Percentiles rank a stretch among this genome's conserved stretches.
Evolutionary conservation across 2,888 invertebrate genomes (phyloP).

Genomic region (Apodemia mormo): DNA sequence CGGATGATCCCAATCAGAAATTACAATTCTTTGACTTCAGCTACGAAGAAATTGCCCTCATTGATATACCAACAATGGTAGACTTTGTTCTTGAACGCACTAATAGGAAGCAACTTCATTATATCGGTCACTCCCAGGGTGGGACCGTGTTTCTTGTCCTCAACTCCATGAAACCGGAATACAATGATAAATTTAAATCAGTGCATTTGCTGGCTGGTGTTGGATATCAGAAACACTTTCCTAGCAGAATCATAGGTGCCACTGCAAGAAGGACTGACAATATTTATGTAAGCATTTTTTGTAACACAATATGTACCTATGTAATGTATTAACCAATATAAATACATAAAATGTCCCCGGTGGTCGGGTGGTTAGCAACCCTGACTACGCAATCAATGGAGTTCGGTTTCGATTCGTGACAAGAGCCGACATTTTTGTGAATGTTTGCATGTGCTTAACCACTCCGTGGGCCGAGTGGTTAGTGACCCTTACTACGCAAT

Average conservation of each 20-base stretch:
- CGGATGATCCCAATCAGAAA: slow-evolving; percentile 35
- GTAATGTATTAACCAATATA: too few relatives aligned
- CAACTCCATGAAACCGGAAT: slow-evolving; percentile 82
- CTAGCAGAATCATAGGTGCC: slow-evolving; percentile 39
- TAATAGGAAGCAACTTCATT: slow-evolving; percentile 82
- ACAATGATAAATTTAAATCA: slow-evolving; percentile 83
- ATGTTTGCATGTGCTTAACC: too few relatives aligned
- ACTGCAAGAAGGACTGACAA: slow-evolving; percentile 44
- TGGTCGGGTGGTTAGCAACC: too few relatives aligned
- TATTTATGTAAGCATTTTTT: slow-evolving; percentile 53
- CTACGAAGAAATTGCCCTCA: slow-evolving; percentile 89
- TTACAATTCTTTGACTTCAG: slow-evolving; percentile 84
- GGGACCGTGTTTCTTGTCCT: slow-evolving; percentile 84
- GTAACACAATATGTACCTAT: neutral
- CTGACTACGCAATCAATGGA: too few relatives aligned
- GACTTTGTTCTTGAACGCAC: slow-evolving; percentile 83
- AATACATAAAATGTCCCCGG: too few relatives aligned
- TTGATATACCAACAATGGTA: slow-evolving; percentile 89
- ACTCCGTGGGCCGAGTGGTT: too few relatives aligned
- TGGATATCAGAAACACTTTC: slow-evolving; percentile 54
- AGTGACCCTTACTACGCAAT: too few relatives aligned
- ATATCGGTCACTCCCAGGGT: slow-evolving; percentile 88
- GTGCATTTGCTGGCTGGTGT: slow-evolving; percentile 65
- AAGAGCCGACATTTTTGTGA: too few relatives aligned
- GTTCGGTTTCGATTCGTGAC: too few relatives aligned